phyloP scores from a whole-genome alignment of 1,140 invertebrate genomes.

The Drosophila fuyamai region DNA sequence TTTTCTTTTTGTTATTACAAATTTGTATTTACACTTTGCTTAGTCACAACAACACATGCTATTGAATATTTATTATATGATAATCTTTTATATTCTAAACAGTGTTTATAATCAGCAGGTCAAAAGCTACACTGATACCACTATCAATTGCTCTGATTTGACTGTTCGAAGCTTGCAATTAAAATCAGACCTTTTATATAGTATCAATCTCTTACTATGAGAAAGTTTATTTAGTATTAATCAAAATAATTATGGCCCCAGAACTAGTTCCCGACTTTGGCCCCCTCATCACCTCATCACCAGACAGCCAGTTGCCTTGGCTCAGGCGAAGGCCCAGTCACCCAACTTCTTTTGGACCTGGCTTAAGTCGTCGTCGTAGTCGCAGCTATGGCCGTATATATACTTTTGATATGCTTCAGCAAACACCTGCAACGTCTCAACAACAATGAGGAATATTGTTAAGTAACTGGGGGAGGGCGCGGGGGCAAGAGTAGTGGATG shows the following conservation, averaged over 20 bases:
- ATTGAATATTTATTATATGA: too few species aligned
- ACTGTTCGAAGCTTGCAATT: too few species aligned
- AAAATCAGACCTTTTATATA: too few species aligned
- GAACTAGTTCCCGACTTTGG: constrained; percentile 14
- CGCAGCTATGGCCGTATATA: constrained; percentile 33
- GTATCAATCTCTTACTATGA: background rate
- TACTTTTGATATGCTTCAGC: constrained; percentile 76
- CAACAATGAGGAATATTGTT: constrained; percentile 76
- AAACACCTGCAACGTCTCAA: constrained; percentile 81
- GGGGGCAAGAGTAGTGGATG: constrained; percentile 22
- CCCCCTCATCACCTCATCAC: constrained; percentile 2
- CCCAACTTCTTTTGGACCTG: constrained; percentile 11
- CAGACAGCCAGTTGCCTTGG: constrained; percentile 24
- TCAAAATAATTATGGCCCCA: background rate
- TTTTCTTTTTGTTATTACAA: too few species aligned
- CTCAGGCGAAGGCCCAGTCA: constrained; percentile 5
- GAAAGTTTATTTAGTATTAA: background rate
- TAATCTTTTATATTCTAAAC: too few species aligned
- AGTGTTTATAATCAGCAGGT: too few species aligned
- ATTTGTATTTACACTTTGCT: too few species aligned
- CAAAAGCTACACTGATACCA: too few species aligned
- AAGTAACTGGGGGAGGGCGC: constrained; percentile 45
- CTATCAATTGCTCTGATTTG: too few species aligned
- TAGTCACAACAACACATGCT: too few species aligned
- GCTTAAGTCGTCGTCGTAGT: constrained; percentile 27